A percentile compares a stretch with the other conserved stretches of the same genome.
Evolutionary conservation across 2,888 invertebrate genomes (phyloP).

Genomic region (Stenotaenia linearis): DNA sequence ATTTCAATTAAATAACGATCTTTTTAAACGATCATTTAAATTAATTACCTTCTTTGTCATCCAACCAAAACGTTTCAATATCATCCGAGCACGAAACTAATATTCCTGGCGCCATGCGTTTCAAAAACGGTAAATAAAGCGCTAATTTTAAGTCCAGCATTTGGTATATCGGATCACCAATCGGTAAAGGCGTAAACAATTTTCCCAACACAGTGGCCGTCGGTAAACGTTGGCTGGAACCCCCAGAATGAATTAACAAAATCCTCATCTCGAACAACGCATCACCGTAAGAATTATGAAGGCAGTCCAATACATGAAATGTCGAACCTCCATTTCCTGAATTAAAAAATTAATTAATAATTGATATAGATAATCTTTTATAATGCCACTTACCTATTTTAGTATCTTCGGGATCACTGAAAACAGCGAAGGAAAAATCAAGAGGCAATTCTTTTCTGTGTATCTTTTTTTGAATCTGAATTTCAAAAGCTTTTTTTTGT

Average conservation of each 20-base stretch:
- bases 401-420: conserved; percentile 48
- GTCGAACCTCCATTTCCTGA: conserved; percentile 47
- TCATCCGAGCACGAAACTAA: conserved; percentile 50
- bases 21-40: not conserved
- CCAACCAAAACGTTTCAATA: conserved; percentile 44
- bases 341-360: not conserved
- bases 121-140: conserved; percentile 48
- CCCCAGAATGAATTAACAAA: conserved; percentile 50
- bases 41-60: conserved; percentile 13
- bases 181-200: conserved; percentile 48
- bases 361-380: too few relatives aligned
- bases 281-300: conserved; percentile 43
- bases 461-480: conserved; percentile 45
- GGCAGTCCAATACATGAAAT: conserved; percentile 43
- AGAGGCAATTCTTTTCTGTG: conserved; percentile 44
- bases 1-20: not conserved
- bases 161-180: conserved; percentile 43
- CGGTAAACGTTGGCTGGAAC: conserved; percentile 51
- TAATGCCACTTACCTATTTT: conserved; percentile 41
- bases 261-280: conserved; percentile 42
- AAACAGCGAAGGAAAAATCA: conserved; percentile 44
- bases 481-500: conserved; percentile 46
- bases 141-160: conserved; percentile 51
- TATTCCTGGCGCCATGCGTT: conserved; percentile 47
- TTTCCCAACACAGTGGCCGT: conserved; percentile 50